Percentiles rank a stretch among this genome's conserved stretches.
Conservation (phyloP, 2,797 vertebrate genomes). For the Tenualosa thibaudeaui region DNA sequence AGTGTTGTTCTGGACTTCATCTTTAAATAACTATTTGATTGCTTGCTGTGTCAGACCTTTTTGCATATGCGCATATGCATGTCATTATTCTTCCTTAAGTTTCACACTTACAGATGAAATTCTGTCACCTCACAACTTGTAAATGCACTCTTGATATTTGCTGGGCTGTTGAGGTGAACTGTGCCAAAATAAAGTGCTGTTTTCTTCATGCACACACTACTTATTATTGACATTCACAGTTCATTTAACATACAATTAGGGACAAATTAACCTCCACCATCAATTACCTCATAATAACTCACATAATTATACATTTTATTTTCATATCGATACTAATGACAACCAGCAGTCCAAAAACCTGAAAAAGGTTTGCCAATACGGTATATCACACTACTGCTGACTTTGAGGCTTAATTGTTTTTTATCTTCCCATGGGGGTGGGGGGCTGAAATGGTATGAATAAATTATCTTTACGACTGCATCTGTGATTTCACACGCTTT, state of each 20-base stretch:
- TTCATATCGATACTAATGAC: neutral
- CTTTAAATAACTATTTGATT: neutral
- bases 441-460: conserved; percentile 62
- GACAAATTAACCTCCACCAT: conserved; percentile 55
- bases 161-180: conserved; percentile 46
- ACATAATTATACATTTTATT: conserved; percentile 11
- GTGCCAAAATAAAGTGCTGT: conserved; percentile 56
- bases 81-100: conserved; percentile 17
- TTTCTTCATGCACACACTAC: conserved; percentile 51
- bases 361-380: neutral
- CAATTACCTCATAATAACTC: conserved; percentile 59
- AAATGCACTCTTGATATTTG: conserved; percentile 10
- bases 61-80: conserved; percentile 16
- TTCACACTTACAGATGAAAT: conserved; percentile 8
- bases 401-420: neutral
- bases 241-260: conserved; percentile 66
- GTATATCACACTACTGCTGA: neutral
- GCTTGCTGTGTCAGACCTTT: conserved; percentile 7
- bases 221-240: conserved; percentile 68
- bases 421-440: neutral
- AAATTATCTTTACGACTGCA: conserved; percentile 82
- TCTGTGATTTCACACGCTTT: conserved; percentile 88
- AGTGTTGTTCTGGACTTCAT: conserved; percentile 1
- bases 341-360: neutral
- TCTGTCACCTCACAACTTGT: conserved; percentile 17